A percentile compares a stretch with the other conserved stretches of the same genome.
These are phyloP conservation scores for Pollenia labialis DNA, from an alignment of 2,888 invertebrate genomes.

Conservation along the genomic window DNA sequence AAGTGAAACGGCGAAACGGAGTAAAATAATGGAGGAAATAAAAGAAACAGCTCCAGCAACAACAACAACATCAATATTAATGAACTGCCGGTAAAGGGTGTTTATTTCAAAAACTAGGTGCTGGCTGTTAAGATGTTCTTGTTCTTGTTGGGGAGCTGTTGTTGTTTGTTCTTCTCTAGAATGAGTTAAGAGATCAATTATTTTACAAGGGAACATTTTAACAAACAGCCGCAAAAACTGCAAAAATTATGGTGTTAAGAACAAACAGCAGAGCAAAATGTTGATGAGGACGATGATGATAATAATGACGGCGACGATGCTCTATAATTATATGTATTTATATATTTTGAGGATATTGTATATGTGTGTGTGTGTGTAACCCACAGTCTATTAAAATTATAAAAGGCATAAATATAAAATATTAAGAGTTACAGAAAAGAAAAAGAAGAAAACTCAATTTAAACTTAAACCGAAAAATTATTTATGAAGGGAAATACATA, in stretches of 20 bases:
- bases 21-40: conserved; percentile 65
- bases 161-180: conserved; percentile 43
- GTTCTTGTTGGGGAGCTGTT: background rate
- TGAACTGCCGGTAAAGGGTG: conserved; percentile 65
- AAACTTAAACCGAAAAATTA: conserved; percentile 57
- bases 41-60: conserved; percentile 53
- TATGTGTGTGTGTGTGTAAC: background rate
- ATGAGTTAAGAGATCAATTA: conserved; percentile 69
- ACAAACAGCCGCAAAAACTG: conserved; percentile 62
- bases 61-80: conserved; percentile 12
- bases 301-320: conserved; percentile 28
- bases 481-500: conserved; percentile 34
- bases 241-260: conserved; percentile 59
- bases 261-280: conserved; percentile 38
- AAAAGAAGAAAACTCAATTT: conserved; percentile 26
- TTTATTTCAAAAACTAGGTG: conserved; percentile 67
- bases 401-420: conserved; percentile 37
- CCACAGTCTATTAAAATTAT: conserved; percentile 49
- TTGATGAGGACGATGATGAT: conserved; percentile 18
- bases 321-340: conserved; percentile 68
- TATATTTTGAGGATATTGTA: conserved; percentile 13
- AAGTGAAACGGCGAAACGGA: conserved; percentile 61
- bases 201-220: conserved; percentile 65
- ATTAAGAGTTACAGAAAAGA: background rate
- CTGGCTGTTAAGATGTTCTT: conserved; percentile 53